Base-by-base conservation (phyloP, 1,140 invertebrate species). In the Cotesia chilonis region DNA sequence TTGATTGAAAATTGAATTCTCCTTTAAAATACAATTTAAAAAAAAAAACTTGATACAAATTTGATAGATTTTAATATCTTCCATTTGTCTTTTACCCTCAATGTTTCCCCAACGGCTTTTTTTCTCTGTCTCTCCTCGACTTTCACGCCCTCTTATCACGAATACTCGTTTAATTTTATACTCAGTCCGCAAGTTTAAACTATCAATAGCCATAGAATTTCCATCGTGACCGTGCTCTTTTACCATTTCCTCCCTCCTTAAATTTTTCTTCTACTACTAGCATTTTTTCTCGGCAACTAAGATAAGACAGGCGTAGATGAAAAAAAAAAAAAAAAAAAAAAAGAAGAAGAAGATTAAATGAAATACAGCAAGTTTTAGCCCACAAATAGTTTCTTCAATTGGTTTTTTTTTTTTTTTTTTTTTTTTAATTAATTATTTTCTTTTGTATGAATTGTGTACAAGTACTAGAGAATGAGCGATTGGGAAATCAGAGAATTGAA, bases 191-290 rank as follows among this genome's bases (percentile, higher is more conserved):
- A 6, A 63, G 28, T 12, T 51, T 65, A 1, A 28, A 28, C 28
- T 28, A 65, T 65, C 37, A 51, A 65, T 65, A 51, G 12, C 41
- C 41, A 65, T 65, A 14, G 63, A 65, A 65, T 65, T 65, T 65
- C 41, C 63, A 65, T 65, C 63, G 63, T 65, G 63, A 65, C 37
- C 36, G 63, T 38, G 36, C 36, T 65, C 20, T 65, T 65, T 51
- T 47, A 7, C 6, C 41, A 51, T 20, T 51, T 37, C 4, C 20
- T 65, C 3, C 6, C 38, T 51, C 59, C 6, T 36, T 28, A 5
- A 6, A 28, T 20, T 51, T 51, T 51, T 9, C 14, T 37, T n/a
- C 28, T 38, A 37, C 0, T 37, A 10, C 20, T 38, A 14, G 47
- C 63, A 65, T 65, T 65, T 65, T 51, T 51, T 65, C 35, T 14